A percentile compares a stretch with the other conserved stretches of the same genome.
These are phyloP conservation scores for Eupeodes corollae DNA, from an alignment of 1,140 invertebrate species.

Conservation along the genomic window DNA sequence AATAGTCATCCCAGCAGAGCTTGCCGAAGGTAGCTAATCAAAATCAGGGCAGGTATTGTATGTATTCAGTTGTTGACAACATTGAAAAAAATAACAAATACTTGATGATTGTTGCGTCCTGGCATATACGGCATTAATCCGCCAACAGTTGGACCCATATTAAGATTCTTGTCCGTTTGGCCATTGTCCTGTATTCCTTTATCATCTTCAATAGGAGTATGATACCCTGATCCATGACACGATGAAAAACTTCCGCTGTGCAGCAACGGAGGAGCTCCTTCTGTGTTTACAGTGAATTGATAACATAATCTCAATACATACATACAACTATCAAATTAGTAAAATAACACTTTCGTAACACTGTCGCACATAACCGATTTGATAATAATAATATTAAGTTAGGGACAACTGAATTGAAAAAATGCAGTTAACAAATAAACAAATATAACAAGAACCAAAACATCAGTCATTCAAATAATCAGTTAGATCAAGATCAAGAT, in stretches of 20 bases:
- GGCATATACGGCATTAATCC: background rate
- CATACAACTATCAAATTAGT: background rate
- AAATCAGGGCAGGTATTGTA: slow-evolving; percentile 2
- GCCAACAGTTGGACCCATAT: too few relatives aligned
- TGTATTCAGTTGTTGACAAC: slow-evolving; percentile 1
- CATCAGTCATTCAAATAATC: too few relatives aligned
- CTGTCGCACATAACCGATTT: background rate
- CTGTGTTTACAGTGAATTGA: slow-evolving; percentile 8
- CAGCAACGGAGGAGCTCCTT: slow-evolving; percentile 39
- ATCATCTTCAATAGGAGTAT: slow-evolving; percentile 42
- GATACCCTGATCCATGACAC: slow-evolving; percentile 42
- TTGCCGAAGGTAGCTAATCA: slow-evolving; percentile 59
- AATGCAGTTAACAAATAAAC: background rate
- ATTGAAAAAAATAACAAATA: slow-evolving; percentile 4
- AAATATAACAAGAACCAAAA: too few relatives aligned
- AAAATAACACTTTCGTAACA: background rate
- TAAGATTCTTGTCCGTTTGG: too few relatives aligned
- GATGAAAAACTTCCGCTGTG: slow-evolving; percentile 48
- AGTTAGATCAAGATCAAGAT: too few relatives aligned
- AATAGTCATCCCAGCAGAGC: slow-evolving; percentile 69
- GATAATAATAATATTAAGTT: background rate
- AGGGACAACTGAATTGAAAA: background rate
- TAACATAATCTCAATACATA: too few relatives aligned
- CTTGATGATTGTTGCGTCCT: background rate
- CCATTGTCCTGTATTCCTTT: background rate